Conservation (phyloP, 2,113 vertebrate genomes). For the Xenotilapia flavipinnis region DNA sequence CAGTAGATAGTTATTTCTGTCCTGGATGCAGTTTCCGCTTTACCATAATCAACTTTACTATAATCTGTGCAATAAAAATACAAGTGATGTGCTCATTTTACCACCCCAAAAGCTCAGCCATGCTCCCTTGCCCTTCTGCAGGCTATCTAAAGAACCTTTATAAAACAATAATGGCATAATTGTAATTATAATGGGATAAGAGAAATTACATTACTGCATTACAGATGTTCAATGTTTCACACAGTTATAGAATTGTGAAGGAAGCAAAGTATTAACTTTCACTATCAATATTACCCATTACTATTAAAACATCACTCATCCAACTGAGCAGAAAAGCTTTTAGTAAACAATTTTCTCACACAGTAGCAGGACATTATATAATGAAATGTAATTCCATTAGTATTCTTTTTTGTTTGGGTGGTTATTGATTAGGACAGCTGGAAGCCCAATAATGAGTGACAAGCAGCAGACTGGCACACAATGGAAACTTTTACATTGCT, state of each 20-base stretch:
- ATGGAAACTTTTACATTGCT: background rate
- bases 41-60: background rate
- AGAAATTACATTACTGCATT: background rate
- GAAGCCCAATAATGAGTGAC: background rate
- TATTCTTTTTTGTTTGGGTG: background rate
- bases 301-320: background rate
- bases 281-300: background rate
- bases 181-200: background rate
- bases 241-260: background rate
- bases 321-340: background rate
- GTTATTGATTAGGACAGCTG: background rate
- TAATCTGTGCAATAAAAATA: background rate
- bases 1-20: background rate
- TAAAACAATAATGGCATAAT: background rate
- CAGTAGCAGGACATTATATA: background rate
- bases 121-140: background rate
- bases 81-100: background rate
- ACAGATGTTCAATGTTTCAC: background rate
- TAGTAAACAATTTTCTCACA: background rate
- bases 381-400: background rate
- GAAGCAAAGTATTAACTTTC: background rate
- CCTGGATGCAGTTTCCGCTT: background rate
- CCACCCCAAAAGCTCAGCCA: background rate
- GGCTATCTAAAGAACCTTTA: background rate
- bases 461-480: background rate